A percentile compares a stretch with the other conserved stretches of the same genome.
These are phyloP conservation scores for Odocoileus virginianus DNA, from an alignment of 2,113 vertebrate species.

Conservation along the genomic window DNA sequence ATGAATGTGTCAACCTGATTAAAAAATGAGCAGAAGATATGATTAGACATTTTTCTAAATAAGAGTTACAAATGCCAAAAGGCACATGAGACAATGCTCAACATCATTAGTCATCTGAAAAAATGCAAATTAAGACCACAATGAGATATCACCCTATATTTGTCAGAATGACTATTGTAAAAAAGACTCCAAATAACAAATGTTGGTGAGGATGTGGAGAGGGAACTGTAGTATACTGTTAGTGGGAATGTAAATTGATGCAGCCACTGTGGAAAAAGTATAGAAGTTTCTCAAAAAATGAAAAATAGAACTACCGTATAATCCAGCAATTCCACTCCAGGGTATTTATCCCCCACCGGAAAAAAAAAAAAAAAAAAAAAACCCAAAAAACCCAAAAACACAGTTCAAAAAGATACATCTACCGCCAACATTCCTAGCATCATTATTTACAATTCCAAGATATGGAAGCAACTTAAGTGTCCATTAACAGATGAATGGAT, in stretches of 20 bases:
- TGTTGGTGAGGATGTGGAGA: not conserved
- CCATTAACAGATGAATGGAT: not conserved
- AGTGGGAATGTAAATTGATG: not conserved
- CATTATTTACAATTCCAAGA: not conserved
- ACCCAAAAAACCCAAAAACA: not conserved
- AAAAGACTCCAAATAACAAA: not conserved
- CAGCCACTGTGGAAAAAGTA: not conserved
- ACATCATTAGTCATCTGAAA: not conserved
- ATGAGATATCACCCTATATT: not conserved
- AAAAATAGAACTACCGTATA: not conserved
- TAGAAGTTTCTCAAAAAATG: not conserved
- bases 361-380: not conserved
- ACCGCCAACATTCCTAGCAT: not conserved
- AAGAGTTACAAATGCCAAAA: not conserved
- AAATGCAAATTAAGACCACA: not conserved
- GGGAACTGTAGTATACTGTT: not conserved
- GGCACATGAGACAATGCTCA: not conserved
- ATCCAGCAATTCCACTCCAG: not conserved
- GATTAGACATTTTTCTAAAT: not conserved
- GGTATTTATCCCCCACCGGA: not conserved
- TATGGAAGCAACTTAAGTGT: not conserved
- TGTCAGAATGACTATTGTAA: not conserved
- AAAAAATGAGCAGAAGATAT: not conserved
- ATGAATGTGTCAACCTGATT: not conserved
- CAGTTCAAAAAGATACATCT: not conserved